Base-by-base conservation (phyloP, 2,888 invertebrate species). In the Morpho helenor region DNA sequence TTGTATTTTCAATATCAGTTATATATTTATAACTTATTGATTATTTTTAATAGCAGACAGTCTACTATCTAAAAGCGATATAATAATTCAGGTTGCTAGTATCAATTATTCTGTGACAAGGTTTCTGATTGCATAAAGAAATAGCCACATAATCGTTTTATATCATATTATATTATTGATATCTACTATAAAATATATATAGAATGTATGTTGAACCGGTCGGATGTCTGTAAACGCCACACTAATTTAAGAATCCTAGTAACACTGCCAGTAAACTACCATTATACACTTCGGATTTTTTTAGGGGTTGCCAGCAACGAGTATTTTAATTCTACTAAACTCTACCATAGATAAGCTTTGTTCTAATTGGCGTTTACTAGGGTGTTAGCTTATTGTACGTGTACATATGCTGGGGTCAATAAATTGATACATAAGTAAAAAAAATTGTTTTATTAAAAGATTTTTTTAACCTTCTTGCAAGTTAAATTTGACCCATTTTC, bases 361-460 rank as follows among this genome's bases (percentile, higher is more conserved):
- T 22, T 46, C 61, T 50, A 49, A 57, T 42, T 60, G 67, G 68
- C 71, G 70, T 70, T 67, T 69, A 71, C 66, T 56, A 53, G 46
- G 66, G 67, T 68, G 67, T 66, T 70, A 72, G 76, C 77, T 78
- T 74, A 68, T 64, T 77, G 72, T 66, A 64, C 72, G 70, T 79
- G 77, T 80, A 82, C 68, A 81, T 80, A 80, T 69, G 81, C 82
- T 77, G 76, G 73, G 72, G 80, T 81, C 78, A 82, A 81, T 82
- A 82, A 80, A 82, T 70, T 66, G 74, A 75, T 76, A 71, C 72
- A 66, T 76, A 74, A 77, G 73, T 67, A 59, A 66, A 62, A 62
- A 55, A 59, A 42, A 10, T 40, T 8, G 47, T 48, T 63, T 62
- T 60, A 67, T 64, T 63, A 57, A 63, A 63, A 60, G 31, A n/a